These are phyloP conservation scores for Clepsis dumicolana DNA, from an alignment of 2,888 invertebrate genomes.

Conservation along the genomic window DNA sequence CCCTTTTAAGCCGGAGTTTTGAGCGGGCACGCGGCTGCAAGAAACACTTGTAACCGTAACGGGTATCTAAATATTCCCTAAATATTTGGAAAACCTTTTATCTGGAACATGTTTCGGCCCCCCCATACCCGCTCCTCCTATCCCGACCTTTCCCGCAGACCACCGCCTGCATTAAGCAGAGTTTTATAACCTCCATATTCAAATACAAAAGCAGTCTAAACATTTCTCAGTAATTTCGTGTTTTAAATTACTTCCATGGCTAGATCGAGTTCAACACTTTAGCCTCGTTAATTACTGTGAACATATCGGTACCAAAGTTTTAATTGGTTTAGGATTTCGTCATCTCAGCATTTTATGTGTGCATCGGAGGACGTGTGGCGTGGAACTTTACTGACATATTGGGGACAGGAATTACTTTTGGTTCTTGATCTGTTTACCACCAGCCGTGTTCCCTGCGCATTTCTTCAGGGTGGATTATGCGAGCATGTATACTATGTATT, in stretches of 20 bases:
- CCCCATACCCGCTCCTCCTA: neutral
- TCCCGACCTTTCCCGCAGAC: too few relatives aligned
- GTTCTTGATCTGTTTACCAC: neutral
- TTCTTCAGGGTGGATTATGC: neutral
- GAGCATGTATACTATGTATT: neutral
- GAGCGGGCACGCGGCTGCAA: neutral
- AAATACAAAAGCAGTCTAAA: neutral
- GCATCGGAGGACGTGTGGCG: neutral
- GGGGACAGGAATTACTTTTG: neutral
- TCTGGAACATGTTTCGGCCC: neutral
- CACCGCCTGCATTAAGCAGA: neutral
- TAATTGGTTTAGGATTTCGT: constrained; percentile 19
- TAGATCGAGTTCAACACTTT: neutral
- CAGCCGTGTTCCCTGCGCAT: neutral
- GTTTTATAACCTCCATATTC: constrained; percentile 7
- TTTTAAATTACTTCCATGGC: neutral
- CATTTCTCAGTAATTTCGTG: neutral
- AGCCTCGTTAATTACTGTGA: neutral
- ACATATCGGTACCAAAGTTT: constrained; percentile 3
- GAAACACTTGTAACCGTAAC: neutral
- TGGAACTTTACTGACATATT: neutral
- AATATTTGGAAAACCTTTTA: constrained; percentile 11
- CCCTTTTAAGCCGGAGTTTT: constrained; percentile 11
- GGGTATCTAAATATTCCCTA: constrained; percentile 12
- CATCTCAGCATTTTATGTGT: neutral